Conservation (phyloP, 2,888 invertebrate genomes). For the Corythucha ciliata region DNA sequence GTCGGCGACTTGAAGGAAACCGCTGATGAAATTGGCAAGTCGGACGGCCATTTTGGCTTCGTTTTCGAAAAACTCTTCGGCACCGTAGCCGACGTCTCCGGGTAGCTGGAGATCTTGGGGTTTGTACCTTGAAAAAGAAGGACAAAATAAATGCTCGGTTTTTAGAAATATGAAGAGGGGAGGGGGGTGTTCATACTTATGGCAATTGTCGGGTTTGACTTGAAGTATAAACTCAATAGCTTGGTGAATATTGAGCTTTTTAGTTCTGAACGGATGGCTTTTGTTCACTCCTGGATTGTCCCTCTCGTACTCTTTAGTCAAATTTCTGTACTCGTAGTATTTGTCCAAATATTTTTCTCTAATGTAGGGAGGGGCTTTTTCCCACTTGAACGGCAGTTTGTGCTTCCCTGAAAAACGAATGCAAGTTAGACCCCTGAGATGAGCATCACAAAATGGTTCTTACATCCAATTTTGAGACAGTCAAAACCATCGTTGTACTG, state of each 20-base stretch:
- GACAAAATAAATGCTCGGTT: slow-evolving; percentile 18
- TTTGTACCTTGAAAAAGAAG: slow-evolving; percentile 49
- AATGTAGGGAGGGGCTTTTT: slow-evolving; percentile 58
- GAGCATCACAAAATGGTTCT: too few species aligned
- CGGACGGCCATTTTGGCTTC: slow-evolving; percentile 96
- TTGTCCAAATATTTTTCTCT: slow-evolving; percentile 65
- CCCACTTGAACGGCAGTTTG: slow-evolving; percentile 74
- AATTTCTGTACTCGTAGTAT: slow-evolving; percentile 54
- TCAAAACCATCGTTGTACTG: slow-evolving; percentile 90
- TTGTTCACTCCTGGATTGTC: slow-evolving; percentile 15
- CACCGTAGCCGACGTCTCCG: slow-evolving; percentile 80
- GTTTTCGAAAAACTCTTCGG: slow-evolving; percentile 80
- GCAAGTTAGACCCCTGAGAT: slow-evolving; percentile 11
- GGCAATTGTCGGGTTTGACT: slow-evolving; percentile 54
- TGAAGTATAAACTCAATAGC: slow-evolving; percentile 66
- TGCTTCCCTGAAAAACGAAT: slow-evolving; percentile 60
- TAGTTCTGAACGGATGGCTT: slow-evolving; percentile 17
- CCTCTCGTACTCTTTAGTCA: slow-evolving; percentile 17
- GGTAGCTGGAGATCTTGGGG: slow-evolving; percentile 66
- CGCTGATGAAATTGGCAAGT: slow-evolving; percentile 89
- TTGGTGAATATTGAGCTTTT: slow-evolving; percentile 53
- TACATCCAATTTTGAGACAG: slow-evolving; percentile 85
- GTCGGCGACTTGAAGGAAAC: slow-evolving; percentile 85
- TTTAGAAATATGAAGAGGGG: background rate
- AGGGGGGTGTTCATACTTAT: slow-evolving; percentile 49